phyloP scores from a whole-genome alignment of 2,888 invertebrate genomes.

The Miltochrista miniata region DNA sequence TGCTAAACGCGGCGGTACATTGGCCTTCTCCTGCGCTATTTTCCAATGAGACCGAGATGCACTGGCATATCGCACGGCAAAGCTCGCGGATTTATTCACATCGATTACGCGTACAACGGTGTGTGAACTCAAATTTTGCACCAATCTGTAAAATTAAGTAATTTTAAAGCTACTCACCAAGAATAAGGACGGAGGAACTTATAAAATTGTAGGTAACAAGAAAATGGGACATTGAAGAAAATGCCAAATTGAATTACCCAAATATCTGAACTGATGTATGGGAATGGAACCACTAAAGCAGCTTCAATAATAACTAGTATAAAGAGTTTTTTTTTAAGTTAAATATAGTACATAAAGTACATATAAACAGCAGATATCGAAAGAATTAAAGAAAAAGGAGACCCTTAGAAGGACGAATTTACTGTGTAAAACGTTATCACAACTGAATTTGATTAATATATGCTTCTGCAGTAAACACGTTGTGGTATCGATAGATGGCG shows the following conservation, averaged over 20 bases:
- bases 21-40: slow-evolving; percentile 74
- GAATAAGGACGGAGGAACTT: slow-evolving; percentile 23
- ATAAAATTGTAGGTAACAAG: slow-evolving; percentile 15
- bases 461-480: slow-evolving; percentile 22
- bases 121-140: slow-evolving; percentile 33
- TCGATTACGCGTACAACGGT: slow-evolving; percentile 39
- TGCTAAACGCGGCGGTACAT: slow-evolving; percentile 64
- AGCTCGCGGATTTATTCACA: slow-evolving; percentile 43
- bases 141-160: slow-evolving; percentile 29
- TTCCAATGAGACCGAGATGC: slow-evolving; percentile 64
- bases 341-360: background rate
- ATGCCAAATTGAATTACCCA: slow-evolving; percentile 8
- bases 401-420: background rate
- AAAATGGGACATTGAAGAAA: slow-evolving; percentile 21
- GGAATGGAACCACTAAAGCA: too few species aligned
- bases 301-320: too few species aligned
- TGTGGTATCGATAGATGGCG: slow-evolving; percentile 43
- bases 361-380: too few species aligned
- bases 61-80: slow-evolving; percentile 56
- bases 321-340: too few species aligned
- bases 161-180: slow-evolving; percentile 11
- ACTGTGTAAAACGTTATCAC: background rate
- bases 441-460: slow-evolving; percentile 10
- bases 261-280: too few species aligned
- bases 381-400: too few species aligned